Evolutionary conservation across 2,113 vertebrate species (phyloP).

Genomic region (Festucalex cinctus): DNA sequence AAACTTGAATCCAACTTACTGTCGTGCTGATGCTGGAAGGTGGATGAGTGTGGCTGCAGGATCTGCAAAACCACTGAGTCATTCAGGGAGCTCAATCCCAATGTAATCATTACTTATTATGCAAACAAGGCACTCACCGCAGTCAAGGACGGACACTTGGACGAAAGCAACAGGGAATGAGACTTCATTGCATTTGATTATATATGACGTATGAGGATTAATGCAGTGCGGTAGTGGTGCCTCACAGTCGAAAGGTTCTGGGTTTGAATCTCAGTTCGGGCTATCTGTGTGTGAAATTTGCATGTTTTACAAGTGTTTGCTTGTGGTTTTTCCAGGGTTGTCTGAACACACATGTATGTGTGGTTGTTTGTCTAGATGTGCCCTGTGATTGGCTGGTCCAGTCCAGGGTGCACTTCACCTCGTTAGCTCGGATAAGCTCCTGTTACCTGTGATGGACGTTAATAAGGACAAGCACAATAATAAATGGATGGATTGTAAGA

Average conservation of each 20-base stretch:
- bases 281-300: no score
- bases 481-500: no score
- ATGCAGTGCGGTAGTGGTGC: neutral
- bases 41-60: neutral
- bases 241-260: neutral
- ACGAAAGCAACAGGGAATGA: no score
- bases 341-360: neutral
- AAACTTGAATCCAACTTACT: slow-evolving; percentile 39
- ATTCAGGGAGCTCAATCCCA: slow-evolving; percentile 10
- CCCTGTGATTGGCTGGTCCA: neutral
- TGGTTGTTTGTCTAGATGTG: neutral
- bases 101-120: slow-evolving; percentile 54
- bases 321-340: neutral
- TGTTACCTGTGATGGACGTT: no score
- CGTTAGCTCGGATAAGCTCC: no score
- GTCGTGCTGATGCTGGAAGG: slow-evolving; percentile 1
- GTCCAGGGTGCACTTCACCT: no score
- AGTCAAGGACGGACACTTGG: slow-evolving; percentile 45
- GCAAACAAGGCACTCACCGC: slow-evolving; percentile 42
- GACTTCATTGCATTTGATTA: no score
- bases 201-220: neutral
- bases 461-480: no score
- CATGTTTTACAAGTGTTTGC: no score
- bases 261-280: neutral
- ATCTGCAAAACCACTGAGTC: slow-evolving; percentile 14